These are phyloP conservation scores for Portevinia maculata DNA, from an alignment of 2,888 invertebrate species.

Conservation along the genomic window DNA sequence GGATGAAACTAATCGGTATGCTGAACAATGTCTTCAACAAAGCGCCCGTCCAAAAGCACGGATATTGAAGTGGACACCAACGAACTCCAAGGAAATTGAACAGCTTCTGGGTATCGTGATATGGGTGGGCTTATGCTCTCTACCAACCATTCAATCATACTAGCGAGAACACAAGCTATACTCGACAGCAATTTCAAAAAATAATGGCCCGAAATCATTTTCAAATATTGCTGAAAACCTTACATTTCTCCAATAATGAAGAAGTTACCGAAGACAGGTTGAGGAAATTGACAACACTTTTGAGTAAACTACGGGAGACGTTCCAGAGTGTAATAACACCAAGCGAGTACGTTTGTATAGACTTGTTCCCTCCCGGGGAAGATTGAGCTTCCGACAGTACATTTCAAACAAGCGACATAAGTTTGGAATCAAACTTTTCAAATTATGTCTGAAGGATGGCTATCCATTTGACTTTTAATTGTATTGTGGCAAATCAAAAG, in stretches of 20 bases:
- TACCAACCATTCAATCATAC: no score
- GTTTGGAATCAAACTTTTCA: slow-evolving; percentile 3
- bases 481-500: slow-evolving; percentile 25
- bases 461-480: slow-evolving; percentile 15
- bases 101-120: slow-evolving; percentile 6
- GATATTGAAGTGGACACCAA: slow-evolving; percentile 1
- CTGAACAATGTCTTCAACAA: no score
- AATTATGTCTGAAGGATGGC: slow-evolving; percentile 12
- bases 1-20: no score
- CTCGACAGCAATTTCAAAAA: not conserved
- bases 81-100: slow-evolving; percentile 7
- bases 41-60: slow-evolving; percentile 10
- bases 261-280: slow-evolving; percentile 18
- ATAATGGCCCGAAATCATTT: slow-evolving; percentile 5
- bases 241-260: slow-evolving; percentile 6
- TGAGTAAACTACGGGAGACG: slow-evolving; percentile 7
- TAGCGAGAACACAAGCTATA: no score
- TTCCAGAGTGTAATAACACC: slow-evolving; percentile 20
- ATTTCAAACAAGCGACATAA: slow-evolving; percentile 12
- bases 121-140: slow-evolving; percentile 8
- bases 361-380: slow-evolving; percentile 18
- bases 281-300: slow-evolving; percentile 3
- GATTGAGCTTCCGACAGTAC: slow-evolving; percentile 8
- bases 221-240: slow-evolving; percentile 12
- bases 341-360: slow-evolving; percentile 15